These are phyloP conservation scores for Drosophila suboccidentalis DNA, from an alignment of 2,888 invertebrate species.

Conservation along the genomic window DNA sequence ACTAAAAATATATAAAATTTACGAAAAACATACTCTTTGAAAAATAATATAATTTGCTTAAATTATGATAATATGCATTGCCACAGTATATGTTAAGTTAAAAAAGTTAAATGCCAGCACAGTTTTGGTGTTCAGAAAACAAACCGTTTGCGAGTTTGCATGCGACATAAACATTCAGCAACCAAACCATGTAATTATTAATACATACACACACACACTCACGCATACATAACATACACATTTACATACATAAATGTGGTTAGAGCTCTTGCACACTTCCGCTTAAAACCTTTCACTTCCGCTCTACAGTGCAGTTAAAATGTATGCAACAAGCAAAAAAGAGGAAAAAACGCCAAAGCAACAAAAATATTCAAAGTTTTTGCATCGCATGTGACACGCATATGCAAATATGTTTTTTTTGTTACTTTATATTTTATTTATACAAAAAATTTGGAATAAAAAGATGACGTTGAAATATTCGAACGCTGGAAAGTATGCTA, in stretches of 20 bases:
- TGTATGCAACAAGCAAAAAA: slow-evolving; percentile 48
- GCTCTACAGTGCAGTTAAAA: slow-evolving; percentile 54
- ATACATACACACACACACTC: slow-evolving; percentile 24
- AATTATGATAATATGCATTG: neutral
- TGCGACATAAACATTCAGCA: slow-evolving; percentile 63
- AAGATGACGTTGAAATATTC: slow-evolving; percentile 30
- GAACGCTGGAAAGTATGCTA: slow-evolving; percentile 12
- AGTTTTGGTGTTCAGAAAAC: slow-evolving; percentile 52
- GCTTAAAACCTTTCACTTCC: slow-evolving; percentile 75
- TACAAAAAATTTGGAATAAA: neutral
- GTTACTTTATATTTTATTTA: slow-evolving; percentile 21
- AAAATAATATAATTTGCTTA: neutral
- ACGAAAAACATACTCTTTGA: neutral
- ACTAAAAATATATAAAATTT: neutral
- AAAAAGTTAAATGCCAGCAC: slow-evolving; percentile 41
- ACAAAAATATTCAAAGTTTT: slow-evolving; percentile 51
- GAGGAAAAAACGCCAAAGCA: slow-evolving; percentile 20
- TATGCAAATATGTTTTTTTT: slow-evolving; percentile 42
- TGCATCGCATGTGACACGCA: slow-evolving; percentile 73
- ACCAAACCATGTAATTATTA: slow-evolving; percentile 62
- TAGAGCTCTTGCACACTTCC: slow-evolving; percentile 71
- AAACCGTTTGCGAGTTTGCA: slow-evolving; percentile 64
- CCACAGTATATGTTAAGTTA: neutral
- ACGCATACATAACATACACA: neutral
- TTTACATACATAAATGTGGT: slow-evolving; percentile 40